Base-by-base conservation (phyloP, 1,140 invertebrate genomes). In the Anoplophora glabripennis region DNA sequence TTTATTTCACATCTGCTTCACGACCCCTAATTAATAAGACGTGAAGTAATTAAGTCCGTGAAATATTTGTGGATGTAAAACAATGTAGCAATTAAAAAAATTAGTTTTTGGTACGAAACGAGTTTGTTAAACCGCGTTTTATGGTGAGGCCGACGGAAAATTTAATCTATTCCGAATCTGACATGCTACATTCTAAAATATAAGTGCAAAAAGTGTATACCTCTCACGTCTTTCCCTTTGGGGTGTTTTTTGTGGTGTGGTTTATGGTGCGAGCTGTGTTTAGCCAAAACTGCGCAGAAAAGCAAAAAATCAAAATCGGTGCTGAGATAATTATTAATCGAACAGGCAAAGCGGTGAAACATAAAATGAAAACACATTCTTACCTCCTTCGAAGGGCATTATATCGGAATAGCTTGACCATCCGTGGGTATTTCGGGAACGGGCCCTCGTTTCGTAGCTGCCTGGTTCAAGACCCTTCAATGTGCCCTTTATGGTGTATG, bases 401-500 rank as follows among this genome's bases (percentile, higher is more conserved):
- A 59, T 53, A 5, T 65, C 57, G 2, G 67, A 69, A 17, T 49
- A 72, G 8, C 67, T 57, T 15, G 68, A 70, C 70, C 70, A 72
- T 9, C 70, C 70, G 41, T 72, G 63, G 1, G 9, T 11, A 37
- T 72, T 72, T 41, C 58, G 35, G 1, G 70, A 70, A 28, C 68
- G 21, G 12, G 63, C 48, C 34, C 61, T 67, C 9, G 67, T 63
- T 54, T 72, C 70, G 37, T 70, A 72, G 10, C 48, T 42, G 33
- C 67, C 68, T 12, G 60, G 58, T 15, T 60, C 64, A 8, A 70
- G 36, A 12, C 49, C 53, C 36, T 63, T 63, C 7, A 69, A 53
- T 7, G 59, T 65, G 41, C 66, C 56, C 36, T 67, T 67, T 1
- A 70, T 62, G 2, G 56, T 15, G 51, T 70, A 72, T 0, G 61